Conservation (phyloP, 2,113 vertebrate genomes). For the Mesocricetus auratus region DNA sequence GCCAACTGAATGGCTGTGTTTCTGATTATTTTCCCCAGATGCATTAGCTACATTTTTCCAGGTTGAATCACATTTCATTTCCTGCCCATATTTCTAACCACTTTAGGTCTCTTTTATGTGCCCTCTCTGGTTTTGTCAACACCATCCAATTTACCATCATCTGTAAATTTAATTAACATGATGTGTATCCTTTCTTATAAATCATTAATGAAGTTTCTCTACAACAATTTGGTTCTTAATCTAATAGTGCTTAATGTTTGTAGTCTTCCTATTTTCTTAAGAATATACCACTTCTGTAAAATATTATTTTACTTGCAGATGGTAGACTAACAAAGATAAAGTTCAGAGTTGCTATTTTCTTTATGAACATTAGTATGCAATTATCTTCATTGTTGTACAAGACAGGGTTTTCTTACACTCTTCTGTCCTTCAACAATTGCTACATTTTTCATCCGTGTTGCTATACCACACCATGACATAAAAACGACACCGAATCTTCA, state of each 20-base stretch:
- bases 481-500: conserved; percentile 34
- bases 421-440: conserved; percentile 15
- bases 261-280: conserved; percentile 68
- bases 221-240: conserved; percentile 71
- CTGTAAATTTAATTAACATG: conserved; percentile 87
- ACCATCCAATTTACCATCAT: conserved; percentile 83
- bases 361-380: conserved; percentile 51
- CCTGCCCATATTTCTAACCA: conserved; percentile 83
- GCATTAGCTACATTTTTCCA: conserved; percentile 81
- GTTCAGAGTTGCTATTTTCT: conserved; percentile 30
- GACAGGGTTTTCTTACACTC: conserved; percentile 18
- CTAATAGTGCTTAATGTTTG: conserved; percentile 65
- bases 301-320: conserved; percentile 60
- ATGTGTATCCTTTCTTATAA: conserved; percentile 80
- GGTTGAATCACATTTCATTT: conserved; percentile 83
- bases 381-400: conserved; percentile 47
- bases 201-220: conserved; percentile 83
- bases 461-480: not conserved
- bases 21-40: conserved; percentile 79
- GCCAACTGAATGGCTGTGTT: conserved; percentile 81
- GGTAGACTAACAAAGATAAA: conserved; percentile 34
- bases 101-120: conserved; percentile 84
- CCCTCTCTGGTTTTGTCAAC: conserved; percentile 84
- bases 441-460: conserved; percentile 28
- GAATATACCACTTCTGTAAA: conserved; percentile 31